phyloP scores from a whole-genome alignment of 2,113 vertebrate genomes.

The Dromaius novaehollandiae region DNA sequence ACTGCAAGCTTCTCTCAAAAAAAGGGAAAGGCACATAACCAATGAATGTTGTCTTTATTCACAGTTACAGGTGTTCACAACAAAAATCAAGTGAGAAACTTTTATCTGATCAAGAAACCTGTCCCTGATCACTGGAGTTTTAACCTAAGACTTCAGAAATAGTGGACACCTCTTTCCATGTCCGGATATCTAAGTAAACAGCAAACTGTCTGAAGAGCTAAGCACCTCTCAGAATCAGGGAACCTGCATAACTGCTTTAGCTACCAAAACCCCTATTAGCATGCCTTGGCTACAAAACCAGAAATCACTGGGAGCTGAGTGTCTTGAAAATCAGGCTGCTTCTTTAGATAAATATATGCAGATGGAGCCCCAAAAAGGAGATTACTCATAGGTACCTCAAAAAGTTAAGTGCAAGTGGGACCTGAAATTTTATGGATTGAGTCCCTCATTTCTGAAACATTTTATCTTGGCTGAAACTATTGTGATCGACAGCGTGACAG shows the following conservation, averaged over 20 bases:
- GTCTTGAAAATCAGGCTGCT: neutral
- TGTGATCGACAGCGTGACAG: neutral
- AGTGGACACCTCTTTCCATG: neutral
- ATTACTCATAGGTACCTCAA: neutral
- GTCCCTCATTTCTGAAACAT: neutral
- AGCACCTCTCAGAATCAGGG: accelerated
- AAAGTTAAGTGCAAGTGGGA: neutral
- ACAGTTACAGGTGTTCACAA: neutral
- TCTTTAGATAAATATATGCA: neutral
- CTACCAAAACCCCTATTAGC: neutral
- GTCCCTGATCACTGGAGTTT: neutral
- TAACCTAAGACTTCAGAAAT: neutral
- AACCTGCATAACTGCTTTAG: accelerated
- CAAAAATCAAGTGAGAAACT: neutral
- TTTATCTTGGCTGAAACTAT: conserved; percentile 11
- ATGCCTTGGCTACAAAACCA: neutral
- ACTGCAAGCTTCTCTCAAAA: neutral
- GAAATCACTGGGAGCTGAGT: neutral
- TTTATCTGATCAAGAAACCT: neutral
- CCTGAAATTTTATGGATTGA: neutral
- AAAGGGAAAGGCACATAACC: neutral
- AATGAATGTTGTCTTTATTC: neutral
- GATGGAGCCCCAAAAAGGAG: neutral
- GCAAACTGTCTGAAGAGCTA: neutral
- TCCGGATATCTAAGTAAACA: neutral